Percentiles rank a stretch among this genome's conserved stretches.
These are phyloP conservation scores for Megaceryle alcyon DNA, from an alignment of 2,797 vertebrate genomes.

Conservation along the genomic window DNA sequence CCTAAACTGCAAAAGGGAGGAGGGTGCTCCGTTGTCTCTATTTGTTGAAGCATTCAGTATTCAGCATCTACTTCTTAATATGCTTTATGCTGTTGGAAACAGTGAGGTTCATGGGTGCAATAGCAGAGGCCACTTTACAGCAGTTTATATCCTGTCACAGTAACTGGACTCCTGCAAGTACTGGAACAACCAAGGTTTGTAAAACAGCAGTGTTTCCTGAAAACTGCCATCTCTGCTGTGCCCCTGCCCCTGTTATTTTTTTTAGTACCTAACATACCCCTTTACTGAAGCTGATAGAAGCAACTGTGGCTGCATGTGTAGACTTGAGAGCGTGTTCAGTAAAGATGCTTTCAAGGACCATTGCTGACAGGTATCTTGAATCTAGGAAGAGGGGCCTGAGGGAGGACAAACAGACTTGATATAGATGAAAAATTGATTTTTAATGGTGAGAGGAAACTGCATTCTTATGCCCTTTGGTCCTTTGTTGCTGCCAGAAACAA, in stretches of 20 bases:
- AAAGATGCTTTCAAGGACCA: not conserved
- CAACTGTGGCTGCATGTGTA: not conserved
- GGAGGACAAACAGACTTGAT: not conserved
- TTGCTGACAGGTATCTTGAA: not conserved
- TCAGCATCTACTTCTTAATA: not conserved
- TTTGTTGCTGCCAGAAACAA: not conserved
- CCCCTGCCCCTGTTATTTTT: not conserved
- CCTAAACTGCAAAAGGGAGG: not conserved
- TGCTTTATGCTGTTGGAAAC: not conserved
- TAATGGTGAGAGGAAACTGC: not conserved
- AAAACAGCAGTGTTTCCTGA: not conserved
- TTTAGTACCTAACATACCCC: not conserved
- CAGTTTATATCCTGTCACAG: not conserved
- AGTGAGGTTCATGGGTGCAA: accelerated
- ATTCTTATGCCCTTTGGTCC: not conserved
- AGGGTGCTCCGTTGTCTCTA: not conserved
- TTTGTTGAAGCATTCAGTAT: not conserved
- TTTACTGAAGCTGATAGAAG: not conserved
- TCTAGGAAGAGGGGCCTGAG: not conserved
- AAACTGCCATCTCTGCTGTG: not conserved
- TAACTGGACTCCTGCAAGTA: not conserved
- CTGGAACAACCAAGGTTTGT: not conserved
- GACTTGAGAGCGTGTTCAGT: not conserved
- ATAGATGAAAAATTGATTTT: not conserved
- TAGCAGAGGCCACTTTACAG: not conserved